Base-by-base conservation (phyloP, 1,140 invertebrate species). In the Probaryconus sp. region DNA sequence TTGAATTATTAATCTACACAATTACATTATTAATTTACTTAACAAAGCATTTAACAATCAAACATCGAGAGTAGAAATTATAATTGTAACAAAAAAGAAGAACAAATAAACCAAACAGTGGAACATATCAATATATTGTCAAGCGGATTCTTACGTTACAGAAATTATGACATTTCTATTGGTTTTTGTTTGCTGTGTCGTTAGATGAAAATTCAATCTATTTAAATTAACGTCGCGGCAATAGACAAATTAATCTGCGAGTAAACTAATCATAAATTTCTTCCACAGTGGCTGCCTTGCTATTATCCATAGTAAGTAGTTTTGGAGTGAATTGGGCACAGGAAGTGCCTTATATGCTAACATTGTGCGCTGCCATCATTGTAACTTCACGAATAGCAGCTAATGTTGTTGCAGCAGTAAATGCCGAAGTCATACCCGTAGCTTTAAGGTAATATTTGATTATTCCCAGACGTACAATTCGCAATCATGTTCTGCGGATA, bases 321-420 rank as follows among this genome's bases (percentile, higher is more conserved):
- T 84, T 85, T 30, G 86, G 77, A 31, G 75, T 81, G 56, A 86
- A 85, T 77, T 87, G 85, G 85, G 81, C 71, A 17, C 76, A 85
- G 63, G 51, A 79, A 48, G 76, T 85, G 37, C 82, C 81, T 37
- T 82, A 83, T 48, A 85, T 85, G 80, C 76, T 87, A 56, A 79
- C 75, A 10, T 35, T 84, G 43, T 76, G 80, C 18, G 45, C 82
- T 16, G 48, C 77, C 24, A 73, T 84, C 65, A 84, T 85, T 50
- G 84, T 86, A 37, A 79, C 74, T 47, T 79, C 75, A 13, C 80
- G 84, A 75, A 80, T 85, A 77, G 63, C 81, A 24, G 40, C 51
- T 43, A 68, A 43, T 61, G 53, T 65, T 60, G 58, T 61, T 55
- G 56, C 53, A 56, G 51, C 42, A 51, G 43, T 58, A 65, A 48